Conservation (phyloP, 1,140 invertebrate genomes). For the Aplysia californica region DNA sequence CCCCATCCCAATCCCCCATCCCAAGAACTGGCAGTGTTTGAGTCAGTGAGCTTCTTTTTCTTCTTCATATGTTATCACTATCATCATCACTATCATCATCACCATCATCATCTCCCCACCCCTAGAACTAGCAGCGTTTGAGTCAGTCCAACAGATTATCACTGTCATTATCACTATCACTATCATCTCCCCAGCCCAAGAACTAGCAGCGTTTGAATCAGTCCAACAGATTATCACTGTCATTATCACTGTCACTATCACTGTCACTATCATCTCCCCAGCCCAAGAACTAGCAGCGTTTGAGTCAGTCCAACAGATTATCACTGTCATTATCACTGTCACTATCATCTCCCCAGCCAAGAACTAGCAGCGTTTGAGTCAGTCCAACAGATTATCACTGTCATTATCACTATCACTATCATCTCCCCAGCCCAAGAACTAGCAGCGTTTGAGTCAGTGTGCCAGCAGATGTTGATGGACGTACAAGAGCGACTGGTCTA, state of each 20-base stretch:
- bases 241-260: no score
- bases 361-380: slow-evolving; percentile 81
- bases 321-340: no score
- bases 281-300: slow-evolving; percentile 76
- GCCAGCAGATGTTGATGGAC: slow-evolving; percentile 92
- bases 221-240: no score
- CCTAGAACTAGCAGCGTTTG: slow-evolving; percentile 78
- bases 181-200: slow-evolving; percentile 40
- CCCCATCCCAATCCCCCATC: slow-evolving; percentile 42
- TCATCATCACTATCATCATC: no score
- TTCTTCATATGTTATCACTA: no score
- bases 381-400: slow-evolving; percentile 80
- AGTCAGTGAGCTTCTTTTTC: no score
- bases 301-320: slow-evolving; percentile 81
- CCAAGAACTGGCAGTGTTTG: slow-evolving; percentile 78
- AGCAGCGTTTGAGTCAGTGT: slow-evolving; percentile 85
- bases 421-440: slow-evolving; percentile 51
- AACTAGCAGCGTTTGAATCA: slow-evolving; percentile 81
- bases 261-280: slow-evolving; percentile 31
- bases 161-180: no score
- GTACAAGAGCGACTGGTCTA: slow-evolving; percentile 97
- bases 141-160: slow-evolving; percentile 80
- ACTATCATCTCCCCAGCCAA: slow-evolving; percentile 38
- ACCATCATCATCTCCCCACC: slow-evolving; percentile 31
- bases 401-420: no score